Conservation (phyloP, 2,113 vertebrate genomes). For the Tursiops truncatus region DNA sequence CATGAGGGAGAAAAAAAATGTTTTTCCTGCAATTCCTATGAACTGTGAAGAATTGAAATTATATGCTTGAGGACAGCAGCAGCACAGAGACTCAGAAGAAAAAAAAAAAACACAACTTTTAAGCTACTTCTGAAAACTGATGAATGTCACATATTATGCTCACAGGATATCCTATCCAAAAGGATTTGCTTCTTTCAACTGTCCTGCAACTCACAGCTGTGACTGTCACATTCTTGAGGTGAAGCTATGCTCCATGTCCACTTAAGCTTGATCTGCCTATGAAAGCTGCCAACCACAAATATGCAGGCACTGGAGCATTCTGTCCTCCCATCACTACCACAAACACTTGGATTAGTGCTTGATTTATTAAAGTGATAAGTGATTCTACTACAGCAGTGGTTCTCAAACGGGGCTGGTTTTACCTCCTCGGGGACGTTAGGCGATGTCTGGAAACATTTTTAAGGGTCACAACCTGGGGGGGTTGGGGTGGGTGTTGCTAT, state of each 20-base stretch:
- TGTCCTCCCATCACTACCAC: background rate
- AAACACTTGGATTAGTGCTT: conserved; percentile 1
- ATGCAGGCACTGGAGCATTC: background rate
- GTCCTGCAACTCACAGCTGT: conserved; percentile 65
- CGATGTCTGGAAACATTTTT: conserved; percentile 24
- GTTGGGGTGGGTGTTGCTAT: background rate
- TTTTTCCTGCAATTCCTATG: conserved; percentile 70
- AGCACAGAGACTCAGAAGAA: conserved; percentile 60
- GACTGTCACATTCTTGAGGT: conserved; percentile 66
- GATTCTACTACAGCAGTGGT: conserved; percentile 1
- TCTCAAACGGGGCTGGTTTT: background rate
- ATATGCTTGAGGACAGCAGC: conserved; percentile 78
- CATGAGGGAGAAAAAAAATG: conserved; percentile 66
- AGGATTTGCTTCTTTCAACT: conserved; percentile 71
- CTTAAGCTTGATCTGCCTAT: conserved; percentile 61
- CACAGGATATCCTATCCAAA: conserved; percentile 70
- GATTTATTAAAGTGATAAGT: conserved; percentile 36
- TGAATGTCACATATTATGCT: conserved; percentile 69
- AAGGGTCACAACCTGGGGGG: background rate
- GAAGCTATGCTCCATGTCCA: conserved; percentile 58
- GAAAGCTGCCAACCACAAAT: conserved; percentile 62
- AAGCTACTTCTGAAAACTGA: conserved; percentile 76
- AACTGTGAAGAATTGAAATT: conserved; percentile 82
- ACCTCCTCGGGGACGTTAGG: background rate
- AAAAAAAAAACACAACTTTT: background rate